Evolutionary conservation across 1,140 invertebrate genomes (phyloP).

Genomic region (Hermatobates lingyangjiaoensis): DNA sequence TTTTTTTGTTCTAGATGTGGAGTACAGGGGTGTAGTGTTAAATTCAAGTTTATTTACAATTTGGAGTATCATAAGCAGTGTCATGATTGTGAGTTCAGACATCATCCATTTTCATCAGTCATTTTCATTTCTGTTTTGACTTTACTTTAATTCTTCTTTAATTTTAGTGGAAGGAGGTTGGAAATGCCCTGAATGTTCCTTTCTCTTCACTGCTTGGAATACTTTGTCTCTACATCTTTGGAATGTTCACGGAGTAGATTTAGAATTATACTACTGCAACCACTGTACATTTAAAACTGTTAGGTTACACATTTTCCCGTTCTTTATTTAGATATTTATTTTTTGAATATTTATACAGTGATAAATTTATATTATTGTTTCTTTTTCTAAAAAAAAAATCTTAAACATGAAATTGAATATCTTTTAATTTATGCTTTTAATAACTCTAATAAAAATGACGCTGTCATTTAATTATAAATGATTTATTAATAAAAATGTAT

Average conservation of each 20-base stretch:
- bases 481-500: too few species aligned
- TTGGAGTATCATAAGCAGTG: conserved; percentile 12
- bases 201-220: conserved; percentile 32
- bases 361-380: too few species aligned
- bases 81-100: conserved; percentile 1
- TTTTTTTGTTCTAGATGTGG: background rate
- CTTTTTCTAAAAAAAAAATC: too few species aligned
- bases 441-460: too few species aligned
- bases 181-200: conserved; percentile 43
- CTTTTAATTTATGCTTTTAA: too few species aligned
- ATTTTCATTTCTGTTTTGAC: background rate
- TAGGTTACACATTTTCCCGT: too few species aligned
- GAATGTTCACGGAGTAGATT: conserved; percentile 50
- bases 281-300: conserved; percentile 39
- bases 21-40: conserved; percentile 2
- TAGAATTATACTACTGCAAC: conserved; percentile 50
- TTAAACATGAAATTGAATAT: too few species aligned
- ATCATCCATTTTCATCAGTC: background rate
- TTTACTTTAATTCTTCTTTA: background rate
- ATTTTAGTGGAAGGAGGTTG: conserved; percentile 20
- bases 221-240: conserved; percentile 54
- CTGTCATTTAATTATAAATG: too few species aligned
- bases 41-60: background rate
- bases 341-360: too few species aligned
- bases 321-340: too few species aligned